A percentile compares a stretch with the other conserved stretches of the same genome.
Conservation (phyloP, 2,888 invertebrate species). For the Amblyjoppa proteus region DNA sequence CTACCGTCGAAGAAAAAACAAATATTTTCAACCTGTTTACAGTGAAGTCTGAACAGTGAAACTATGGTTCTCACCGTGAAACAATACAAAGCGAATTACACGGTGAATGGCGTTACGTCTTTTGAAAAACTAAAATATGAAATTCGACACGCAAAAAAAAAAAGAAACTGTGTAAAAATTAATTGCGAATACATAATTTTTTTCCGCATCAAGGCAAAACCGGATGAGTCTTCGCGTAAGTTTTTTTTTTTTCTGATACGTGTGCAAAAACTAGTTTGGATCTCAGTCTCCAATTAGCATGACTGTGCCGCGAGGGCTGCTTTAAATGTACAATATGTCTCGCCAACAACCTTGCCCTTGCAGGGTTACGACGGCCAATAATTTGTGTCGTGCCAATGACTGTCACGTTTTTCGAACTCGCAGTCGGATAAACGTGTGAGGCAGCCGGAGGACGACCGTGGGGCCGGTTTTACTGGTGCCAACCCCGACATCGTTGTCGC, state of each 20-base stretch:
- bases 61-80: too few relatives aligned
- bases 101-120: too few relatives aligned
- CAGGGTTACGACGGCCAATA: neutral
- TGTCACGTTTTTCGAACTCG: neutral
- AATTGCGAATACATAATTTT: too few relatives aligned
- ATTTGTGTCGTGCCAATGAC: conserved; percentile 3
- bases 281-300: neutral
- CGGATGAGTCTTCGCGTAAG: too few relatives aligned
- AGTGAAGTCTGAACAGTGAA: too few relatives aligned
- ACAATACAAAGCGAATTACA: too few relatives aligned
- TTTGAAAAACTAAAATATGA: too few relatives aligned
- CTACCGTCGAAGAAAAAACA: too few relatives aligned
- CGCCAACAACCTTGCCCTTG: neutral
- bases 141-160: neutral
- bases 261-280: neutral
- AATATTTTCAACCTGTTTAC: too few relatives aligned
- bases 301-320: neutral
- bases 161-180: too few relatives aligned
- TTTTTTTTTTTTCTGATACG: too few relatives aligned
- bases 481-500: conserved; percentile 79
- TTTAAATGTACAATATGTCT: neutral
- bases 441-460: conserved; percentile 10
- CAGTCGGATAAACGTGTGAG: conserved; percentile 1
- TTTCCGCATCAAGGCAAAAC: too few relatives aligned
- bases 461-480: conserved; percentile 71